Evolutionary conservation across 2,888 invertebrate species (phyloP).

Genomic region (Argyresthia albistria): DNA sequence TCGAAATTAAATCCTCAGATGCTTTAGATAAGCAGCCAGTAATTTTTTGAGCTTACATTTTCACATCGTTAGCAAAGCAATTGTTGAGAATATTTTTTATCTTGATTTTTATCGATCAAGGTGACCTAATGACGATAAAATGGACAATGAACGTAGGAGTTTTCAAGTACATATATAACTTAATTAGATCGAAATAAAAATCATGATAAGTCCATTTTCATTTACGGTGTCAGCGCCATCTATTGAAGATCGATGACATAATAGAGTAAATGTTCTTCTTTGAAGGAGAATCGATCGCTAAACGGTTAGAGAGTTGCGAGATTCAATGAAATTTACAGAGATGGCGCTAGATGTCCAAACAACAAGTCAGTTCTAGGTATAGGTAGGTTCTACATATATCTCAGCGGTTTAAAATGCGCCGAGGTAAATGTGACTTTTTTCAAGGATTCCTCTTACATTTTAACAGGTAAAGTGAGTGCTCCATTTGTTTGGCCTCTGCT

Average conservation of each 20-base stretch:
- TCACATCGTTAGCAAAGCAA: constrained; percentile 2
- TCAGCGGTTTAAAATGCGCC: no score
- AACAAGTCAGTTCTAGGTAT: no score
- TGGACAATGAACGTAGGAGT: neutral
- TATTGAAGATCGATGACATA: constrained; percentile 1
- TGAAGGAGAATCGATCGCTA: neutral
- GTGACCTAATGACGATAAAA: neutral
- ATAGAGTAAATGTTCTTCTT: neutral
- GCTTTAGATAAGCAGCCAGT: neutral
- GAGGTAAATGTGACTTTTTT: no score
- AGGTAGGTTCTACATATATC: no score
- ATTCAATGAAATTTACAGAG: neutral
- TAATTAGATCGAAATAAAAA: neutral
- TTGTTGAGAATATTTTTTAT: neutral
- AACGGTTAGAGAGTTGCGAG: neutral
- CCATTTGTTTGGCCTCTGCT: neutral
- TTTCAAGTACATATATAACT: no score
- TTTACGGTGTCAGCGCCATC: constrained; percentile 1
- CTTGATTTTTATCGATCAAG: neutral
- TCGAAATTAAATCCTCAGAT: constrained; percentile 2
- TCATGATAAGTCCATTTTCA: neutral
- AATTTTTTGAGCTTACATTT: neutral
- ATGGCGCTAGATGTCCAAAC: neutral
- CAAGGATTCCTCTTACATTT: no score
- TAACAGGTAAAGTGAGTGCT: neutral